Evolutionary conservation across 2,113 vertebrate genomes (phyloP).

Genomic region (Phyllostomus hastatus): DNA sequence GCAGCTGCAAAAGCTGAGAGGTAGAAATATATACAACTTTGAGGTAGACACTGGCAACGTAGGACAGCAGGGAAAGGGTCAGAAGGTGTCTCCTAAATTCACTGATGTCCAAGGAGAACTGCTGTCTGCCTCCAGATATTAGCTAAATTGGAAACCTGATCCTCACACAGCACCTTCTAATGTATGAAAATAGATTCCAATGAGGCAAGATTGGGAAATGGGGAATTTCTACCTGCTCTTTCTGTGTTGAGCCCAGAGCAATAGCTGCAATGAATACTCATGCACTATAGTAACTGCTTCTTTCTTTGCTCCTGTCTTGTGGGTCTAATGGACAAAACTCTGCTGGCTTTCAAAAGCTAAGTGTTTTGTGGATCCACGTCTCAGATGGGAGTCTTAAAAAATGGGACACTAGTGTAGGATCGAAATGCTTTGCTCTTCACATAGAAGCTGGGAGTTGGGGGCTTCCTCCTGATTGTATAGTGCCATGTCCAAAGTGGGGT

Average conservation of each 20-base stretch:
- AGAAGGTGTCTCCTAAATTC: not conserved
- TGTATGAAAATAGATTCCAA: not conserved
- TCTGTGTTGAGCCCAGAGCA: not conserved
- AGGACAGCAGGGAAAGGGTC: not conserved
- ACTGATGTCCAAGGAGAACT: not conserved
- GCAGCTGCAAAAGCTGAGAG: not conserved
- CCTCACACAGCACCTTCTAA: not conserved
- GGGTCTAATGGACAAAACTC: not conserved
- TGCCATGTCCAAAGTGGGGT: not conserved
- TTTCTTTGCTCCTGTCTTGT: not conserved
- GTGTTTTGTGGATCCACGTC: not conserved
- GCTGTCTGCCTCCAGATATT: not conserved
- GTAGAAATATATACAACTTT: not conserved
- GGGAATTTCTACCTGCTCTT: not conserved
- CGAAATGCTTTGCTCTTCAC: not conserved
- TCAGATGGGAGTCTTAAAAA: not conserved
- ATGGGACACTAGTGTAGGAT: not conserved
- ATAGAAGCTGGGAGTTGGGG: not conserved
- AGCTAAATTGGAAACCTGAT: not conserved
- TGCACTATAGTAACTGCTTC: not conserved
- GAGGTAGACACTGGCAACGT: not conserved
- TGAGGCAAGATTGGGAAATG: not conserved
- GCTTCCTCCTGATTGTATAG: not conserved
- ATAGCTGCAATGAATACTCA: not conserved
- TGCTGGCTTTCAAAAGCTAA: not conserved